These are phyloP conservation scores for Ceriagrion tenellum DNA, from an alignment of 2,888 invertebrate genomes.

Conservation along the genomic window DNA sequence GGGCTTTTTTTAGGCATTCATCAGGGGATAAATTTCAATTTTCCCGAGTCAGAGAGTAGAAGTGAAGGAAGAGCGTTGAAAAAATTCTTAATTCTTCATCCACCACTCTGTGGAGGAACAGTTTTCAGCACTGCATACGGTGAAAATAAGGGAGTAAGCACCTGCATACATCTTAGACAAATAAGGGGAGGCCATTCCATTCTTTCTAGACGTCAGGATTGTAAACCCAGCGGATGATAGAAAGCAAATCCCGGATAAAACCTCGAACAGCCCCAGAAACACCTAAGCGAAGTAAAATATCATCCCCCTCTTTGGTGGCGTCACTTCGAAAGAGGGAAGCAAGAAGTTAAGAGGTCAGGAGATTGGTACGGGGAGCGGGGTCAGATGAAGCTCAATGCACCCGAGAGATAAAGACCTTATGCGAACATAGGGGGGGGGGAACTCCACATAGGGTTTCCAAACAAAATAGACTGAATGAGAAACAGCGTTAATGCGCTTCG, in stretches of 20 bases:
- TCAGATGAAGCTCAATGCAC: slow-evolving; percentile 18
- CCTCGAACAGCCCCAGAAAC: slow-evolving; percentile 10
- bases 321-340: neutral
- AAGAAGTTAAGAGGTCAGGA: slow-evolving; percentile 38
- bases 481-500: slow-evolving; percentile 34
- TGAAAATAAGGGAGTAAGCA: neutral
- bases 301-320: neutral
- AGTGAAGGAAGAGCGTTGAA: too few species aligned
- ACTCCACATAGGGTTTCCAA: neutral
- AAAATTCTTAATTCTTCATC: too few species aligned
- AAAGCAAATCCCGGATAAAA: slow-evolving; percentile 48
- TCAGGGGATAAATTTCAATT: too few species aligned
- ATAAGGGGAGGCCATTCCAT: neutral
- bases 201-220: neutral
- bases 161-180: neutral
- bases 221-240: neutral
- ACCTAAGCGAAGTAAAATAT: neutral
- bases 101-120: too few species aligned
- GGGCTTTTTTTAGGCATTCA: too few species aligned
- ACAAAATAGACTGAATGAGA: slow-evolving; percentile 23
- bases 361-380: neutral
- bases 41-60: too few species aligned
- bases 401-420: neutral
- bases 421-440: neutral
- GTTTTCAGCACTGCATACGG: too few species aligned